Percentiles rank a stretch among this genome's conserved stretches.
Conservation (phyloP, 1,140 invertebrate genomes). For the Adelges cooleyi region DNA sequence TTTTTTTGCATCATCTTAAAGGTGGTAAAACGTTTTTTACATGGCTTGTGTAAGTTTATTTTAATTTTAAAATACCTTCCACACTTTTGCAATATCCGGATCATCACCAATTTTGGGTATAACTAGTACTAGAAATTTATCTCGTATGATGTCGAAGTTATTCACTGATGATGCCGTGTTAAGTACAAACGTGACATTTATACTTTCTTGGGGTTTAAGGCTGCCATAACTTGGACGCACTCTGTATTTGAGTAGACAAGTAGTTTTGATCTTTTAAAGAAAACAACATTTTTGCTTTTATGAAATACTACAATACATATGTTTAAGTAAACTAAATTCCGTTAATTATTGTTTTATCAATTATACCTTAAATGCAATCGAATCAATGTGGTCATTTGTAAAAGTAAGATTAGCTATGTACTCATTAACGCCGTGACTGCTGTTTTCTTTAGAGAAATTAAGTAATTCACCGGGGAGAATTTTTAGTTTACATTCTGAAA, state of each 20-base stretch:
- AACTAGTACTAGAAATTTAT: conserved; percentile 57
- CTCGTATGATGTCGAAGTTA: conserved; percentile 41
- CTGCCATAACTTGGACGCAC: conserved; percentile 73
- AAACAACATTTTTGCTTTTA: conserved; percentile 20
- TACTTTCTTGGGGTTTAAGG: conserved; percentile 46
- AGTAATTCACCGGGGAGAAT: background rate
- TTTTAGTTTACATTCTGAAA: conserved; percentile 10
- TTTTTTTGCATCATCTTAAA: background rate
- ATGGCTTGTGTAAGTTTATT: background rate
- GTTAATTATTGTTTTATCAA: conserved; percentile 5
- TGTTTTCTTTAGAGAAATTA: background rate
- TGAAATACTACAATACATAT: too few relatives aligned
- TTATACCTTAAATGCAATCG: conserved; percentile 19
- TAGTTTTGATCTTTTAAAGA: conserved; percentile 56
- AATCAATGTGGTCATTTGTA: conserved; percentile 12
- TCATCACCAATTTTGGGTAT: conserved; percentile 46
- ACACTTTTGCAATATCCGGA: conserved; percentile 46
- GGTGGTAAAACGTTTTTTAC: background rate
- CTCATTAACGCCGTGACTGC: background rate
- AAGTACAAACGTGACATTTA: conserved; percentile 44
- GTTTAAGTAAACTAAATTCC: background rate
- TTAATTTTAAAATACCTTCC: conserved; percentile 44
- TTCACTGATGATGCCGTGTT: conserved; percentile 44
- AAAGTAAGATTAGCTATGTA: conserved; percentile 6
- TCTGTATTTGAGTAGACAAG: conserved; percentile 76